Evolutionary conservation across 2,888 invertebrate species (phyloP), one percentile per base, ranked within the genome.

Genomic region (Orthonevra nobilis): DNA sequence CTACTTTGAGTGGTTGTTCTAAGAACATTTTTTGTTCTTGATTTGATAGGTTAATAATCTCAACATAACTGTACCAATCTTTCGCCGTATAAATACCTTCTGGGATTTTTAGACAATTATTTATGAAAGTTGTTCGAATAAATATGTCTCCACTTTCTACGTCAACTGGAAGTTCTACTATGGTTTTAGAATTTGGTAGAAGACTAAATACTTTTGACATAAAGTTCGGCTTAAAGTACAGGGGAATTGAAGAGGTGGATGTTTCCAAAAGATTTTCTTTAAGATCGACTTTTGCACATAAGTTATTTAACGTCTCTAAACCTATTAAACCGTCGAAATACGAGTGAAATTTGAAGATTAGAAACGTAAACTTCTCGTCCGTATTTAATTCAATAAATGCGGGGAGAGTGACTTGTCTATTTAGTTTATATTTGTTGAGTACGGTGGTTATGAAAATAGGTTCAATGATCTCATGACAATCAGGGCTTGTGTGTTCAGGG

Each of bases 311-410:
- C 26, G n/a, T 46, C 26, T 69, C 74, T 52, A 70, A 36, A 30
- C 75, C 75, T 12, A 77, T 32, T 40, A 81, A 30, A 9, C 69
- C 64, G 26, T 81, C 72, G 10, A 81, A 72, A 34, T 61, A 60
- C 14, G 40, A 46, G 36, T 81, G 81, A 38, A 77, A 75, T 34
- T 48, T 48, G 9, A 54, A 54, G 23, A 66, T 14, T 2, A 52
- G 30, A 52, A 64, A 64, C 42, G 4, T 64, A 1, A 19, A 28
- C 17, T 38, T 30, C n/a, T 14, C 42, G 12, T 50, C 10, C 14
- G 32, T 30, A 9, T 52, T 52, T 19, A 52, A 54, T 60, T 70
- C 64, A 7, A 20, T 19, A 12, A 52, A 64, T 10, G 23, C 40
- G 5, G 40, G 38, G n/a, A 64, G 40, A 17, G 30, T 40, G 7